Base-by-base conservation (phyloP, 2,888 invertebrate species). In the Cataglyphis livida region DNA sequence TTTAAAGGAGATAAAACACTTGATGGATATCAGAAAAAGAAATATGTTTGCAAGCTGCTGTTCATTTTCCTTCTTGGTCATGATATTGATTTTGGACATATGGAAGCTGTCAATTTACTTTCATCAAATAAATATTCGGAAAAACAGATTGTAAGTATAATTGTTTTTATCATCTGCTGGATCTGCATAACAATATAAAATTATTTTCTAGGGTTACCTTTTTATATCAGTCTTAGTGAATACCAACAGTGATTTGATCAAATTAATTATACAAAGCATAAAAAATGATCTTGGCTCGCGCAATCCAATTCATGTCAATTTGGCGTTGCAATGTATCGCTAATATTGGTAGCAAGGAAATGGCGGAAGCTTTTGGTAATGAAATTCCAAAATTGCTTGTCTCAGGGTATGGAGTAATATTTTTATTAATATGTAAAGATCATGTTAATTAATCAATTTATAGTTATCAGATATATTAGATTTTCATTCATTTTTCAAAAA, bases 101-200 rank as follows among this genome's bases (percentile, higher is more conserved):
- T 99, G 99, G 99, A 99, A 95, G 99, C 99, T 75, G 99, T 99
- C 91, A 99, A 99, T 95, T 96, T 99, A 90, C 96, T 99, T 84
- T 99, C 99, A 88, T 99, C 99, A 85, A 99, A 99, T 95, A 99
- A 99, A 96, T 99, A 99, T 96, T 99, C 99, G 73, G 99, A 99
- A 95, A 99, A 99, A 96, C 99, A 99, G 96, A 99, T 99, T 95
- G 98, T 97, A 95, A 96, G 96, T 95, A 84, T 83, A 28, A 65
- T 9, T 61, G 18, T 3, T 66, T 51, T 21, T 68, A 6, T 12
- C 15, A 15, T 35, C 32, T 6, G 18, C 18, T 18, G 1, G 18
- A 1, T 41, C 0, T 44, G 15, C 1, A 10, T 6, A 68, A 38
- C 21, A 18, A 38, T 54, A 5, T 25, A 59, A 15, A 9, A 21